A percentile compares a stretch with the other conserved stretches of the same genome.
phyloP scores from a whole-genome alignment of 2,888 invertebrate genomes.

The Eilema caniola region DNA sequence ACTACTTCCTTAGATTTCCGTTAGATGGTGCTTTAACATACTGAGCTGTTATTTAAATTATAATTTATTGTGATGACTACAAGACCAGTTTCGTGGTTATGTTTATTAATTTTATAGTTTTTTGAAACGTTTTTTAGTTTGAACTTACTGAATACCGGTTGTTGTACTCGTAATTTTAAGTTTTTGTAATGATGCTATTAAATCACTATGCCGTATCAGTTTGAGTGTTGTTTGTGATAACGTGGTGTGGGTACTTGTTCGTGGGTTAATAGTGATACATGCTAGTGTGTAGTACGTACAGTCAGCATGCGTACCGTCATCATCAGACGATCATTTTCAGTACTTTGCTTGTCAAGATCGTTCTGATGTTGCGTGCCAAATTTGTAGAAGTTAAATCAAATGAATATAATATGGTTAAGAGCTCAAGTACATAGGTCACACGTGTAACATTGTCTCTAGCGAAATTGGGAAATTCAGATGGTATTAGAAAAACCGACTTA shows the following conservation, averaged over 20 bases:
- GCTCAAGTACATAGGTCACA: no score
- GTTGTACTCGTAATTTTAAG: not conserved
- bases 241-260: not conserved
- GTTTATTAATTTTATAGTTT: conserved; percentile 27
- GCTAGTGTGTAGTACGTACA: not conserved
- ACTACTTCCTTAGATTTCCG: not conserved
- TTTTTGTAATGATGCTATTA: conserved; percentile 26
- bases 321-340: no score
- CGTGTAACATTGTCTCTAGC: no score
- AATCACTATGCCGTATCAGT: conserved; percentile 24
- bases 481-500: no score
- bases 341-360: no score
- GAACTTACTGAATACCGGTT: conserved; percentile 27
- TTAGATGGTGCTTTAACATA: conserved; percentile 3
- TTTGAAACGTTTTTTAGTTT: conserved; percentile 29
- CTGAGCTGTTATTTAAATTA: not conserved
- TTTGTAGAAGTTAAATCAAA: no score
- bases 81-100: conserved; percentile 18
- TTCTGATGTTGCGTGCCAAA: no score
- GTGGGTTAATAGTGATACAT: not conserved
- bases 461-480: no score
- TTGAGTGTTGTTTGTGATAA: conserved; percentile 3
- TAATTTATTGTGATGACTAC: conserved; percentile 6
- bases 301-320: no score
- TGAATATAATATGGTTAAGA: no score